Evolutionary conservation across 2,888 invertebrate genomes (phyloP).

Genomic region (Rotaria macrura): DNA sequence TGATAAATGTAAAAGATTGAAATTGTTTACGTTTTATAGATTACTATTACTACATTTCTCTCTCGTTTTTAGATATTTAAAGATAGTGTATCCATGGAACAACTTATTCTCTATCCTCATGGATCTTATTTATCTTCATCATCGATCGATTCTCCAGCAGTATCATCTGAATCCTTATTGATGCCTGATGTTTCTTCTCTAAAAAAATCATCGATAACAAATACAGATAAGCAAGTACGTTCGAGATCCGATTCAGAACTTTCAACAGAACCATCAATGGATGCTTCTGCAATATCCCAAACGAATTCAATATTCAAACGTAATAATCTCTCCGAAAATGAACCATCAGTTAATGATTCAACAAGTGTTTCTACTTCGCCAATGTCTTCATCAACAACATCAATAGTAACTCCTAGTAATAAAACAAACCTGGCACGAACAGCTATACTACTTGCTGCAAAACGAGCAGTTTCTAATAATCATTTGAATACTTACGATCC

Average conservation of each 20-base stretch:
- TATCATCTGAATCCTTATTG: not conserved
- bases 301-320: not conserved
- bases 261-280: not conserved
- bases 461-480: not conserved
- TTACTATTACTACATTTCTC: not conserved
- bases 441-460: not conserved
- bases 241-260: not conserved
- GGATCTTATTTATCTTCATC: not conserved
- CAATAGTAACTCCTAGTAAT: not conserved
- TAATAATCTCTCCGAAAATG: conserved; percentile 14
- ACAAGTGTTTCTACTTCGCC: not conserved
- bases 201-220: not conserved
- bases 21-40: no score
- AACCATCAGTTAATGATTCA: not conserved
- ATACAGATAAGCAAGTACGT: not conserved
- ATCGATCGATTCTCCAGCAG: not conserved
- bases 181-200: not conserved
- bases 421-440: conserved; percentile 10
- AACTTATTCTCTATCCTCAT: not conserved
- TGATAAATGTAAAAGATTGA: no score
- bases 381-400: not conserved
- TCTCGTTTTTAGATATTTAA: not conserved
- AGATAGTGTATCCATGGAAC: not conserved
- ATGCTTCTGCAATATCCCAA: not conserved
- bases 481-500: not conserved